Evolutionary conservation across 2,113 vertebrate species (phyloP), one percentile per base, ranked within the genome.

Genomic region (Tretioscincus oriximinensis): DNA sequence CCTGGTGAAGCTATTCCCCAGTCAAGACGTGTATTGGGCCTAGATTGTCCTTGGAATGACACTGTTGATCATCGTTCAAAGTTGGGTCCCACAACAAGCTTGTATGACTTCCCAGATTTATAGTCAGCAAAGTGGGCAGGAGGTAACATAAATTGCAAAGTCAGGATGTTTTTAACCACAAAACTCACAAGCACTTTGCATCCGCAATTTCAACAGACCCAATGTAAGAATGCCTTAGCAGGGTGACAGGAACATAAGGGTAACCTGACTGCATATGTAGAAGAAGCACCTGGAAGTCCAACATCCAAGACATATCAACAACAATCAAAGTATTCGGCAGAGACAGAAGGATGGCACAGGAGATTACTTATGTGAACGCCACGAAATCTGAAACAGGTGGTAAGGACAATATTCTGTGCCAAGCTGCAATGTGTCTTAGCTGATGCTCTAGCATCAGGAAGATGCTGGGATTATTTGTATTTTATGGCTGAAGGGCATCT

Each of bases 151-250:
- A 47, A 45, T 16, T 21, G 45, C n/a, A 14, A 5, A 18, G 41
- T 66, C 75, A 77, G n/a, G 41, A 49, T 49, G 75, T 66, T 66
- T 49, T 65, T 49, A 66, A 77, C 75, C 75, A 77, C 75, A 66
- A 77, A 76, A 28, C 24, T 35, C 75, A 76, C 61, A 47, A 28
- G 41, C 18, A 18, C 20, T 16, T 29, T 16, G 26, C 63, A 10
- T 1, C 63, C 29, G 75, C 9, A 49, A 16, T 76, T 76, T 76
- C 60, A 64, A n/a, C 63, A 64, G 51, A 58, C 49, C 2, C 10
- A 29, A 12, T 5, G 8, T 58, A 18, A 26, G 14, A 45, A n/a
- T 7, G 26, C 58, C 31, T n/a, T 45, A 24, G 41, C 61, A 47
- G 60, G 3, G 2, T 18, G 28, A 65, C 31, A 9, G 35, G 18